A percentile compares a stretch with the other conserved stretches of the same genome.
phyloP scores from a whole-genome alignment of 2,888 invertebrate genomes.

The Trachelus troglodyta region DNA sequence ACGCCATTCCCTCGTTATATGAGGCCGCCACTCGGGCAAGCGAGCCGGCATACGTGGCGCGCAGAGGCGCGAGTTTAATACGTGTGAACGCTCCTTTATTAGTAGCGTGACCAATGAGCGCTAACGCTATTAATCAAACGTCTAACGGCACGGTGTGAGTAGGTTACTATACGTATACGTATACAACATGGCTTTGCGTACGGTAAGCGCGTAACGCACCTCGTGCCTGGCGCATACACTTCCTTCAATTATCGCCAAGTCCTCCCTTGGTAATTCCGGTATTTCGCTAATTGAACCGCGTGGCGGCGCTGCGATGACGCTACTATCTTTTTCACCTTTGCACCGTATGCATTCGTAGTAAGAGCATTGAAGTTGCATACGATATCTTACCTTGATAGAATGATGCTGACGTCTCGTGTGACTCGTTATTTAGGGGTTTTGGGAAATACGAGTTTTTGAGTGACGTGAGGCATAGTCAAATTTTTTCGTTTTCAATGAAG shows the following conservation, averaged over 20 bases:
- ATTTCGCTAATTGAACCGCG: slow-evolving; percentile 8
- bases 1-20: slow-evolving; percentile 66
- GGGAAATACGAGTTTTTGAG: neutral
- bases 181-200: neutral
- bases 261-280: neutral
- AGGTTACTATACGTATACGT: neutral
- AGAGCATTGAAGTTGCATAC: too few species aligned
- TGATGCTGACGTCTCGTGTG: neutral
- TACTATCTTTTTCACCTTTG: neutral
- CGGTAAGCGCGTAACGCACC: slow-evolving; percentile 1
- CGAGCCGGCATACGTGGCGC: slow-evolving; percentile 27
- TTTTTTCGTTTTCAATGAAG: neutral
- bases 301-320: slow-evolving; percentile 28
- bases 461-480: neutral
- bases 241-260: slow-evolving; percentile 3
- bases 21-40: slow-evolving; percentile 35
- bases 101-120: slow-evolving; percentile 65
- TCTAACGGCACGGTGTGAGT: slow-evolving; percentile 47
- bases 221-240: slow-evolving; percentile 12
- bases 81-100: slow-evolving; percentile 65
- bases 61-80: slow-evolving; percentile 57
- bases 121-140: slow-evolving; percentile 64
- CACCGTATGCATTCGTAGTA: neutral
- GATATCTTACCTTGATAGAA: neutral
- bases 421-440: neutral